These are phyloP conservation scores for Ferdinandea cuprea DNA, from an alignment of 2,888 invertebrate species.

Conservation along the genomic window DNA sequence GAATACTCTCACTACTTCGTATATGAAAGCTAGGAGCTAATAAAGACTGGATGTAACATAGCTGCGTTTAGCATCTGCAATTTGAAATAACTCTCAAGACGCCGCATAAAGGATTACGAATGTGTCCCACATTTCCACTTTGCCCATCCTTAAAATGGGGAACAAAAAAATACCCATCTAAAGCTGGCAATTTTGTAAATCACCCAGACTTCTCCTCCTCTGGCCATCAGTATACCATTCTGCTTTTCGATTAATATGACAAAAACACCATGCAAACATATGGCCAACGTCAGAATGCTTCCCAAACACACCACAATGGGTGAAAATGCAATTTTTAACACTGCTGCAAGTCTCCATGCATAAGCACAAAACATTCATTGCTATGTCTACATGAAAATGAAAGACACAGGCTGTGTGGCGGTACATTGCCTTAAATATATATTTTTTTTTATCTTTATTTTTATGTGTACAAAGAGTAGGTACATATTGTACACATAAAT, in stretches of 20 bases:
- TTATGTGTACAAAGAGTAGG: no score
- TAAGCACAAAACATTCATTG: background rate
- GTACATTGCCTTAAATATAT: no score
- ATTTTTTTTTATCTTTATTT: no score
- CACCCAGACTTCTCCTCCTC: background rate
- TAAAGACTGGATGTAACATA: no score
- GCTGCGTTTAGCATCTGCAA: background rate
- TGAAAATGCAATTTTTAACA: constrained; percentile 59
- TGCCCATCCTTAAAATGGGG: background rate
- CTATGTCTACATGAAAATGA: background rate
- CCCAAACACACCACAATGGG: constrained; percentile 32
- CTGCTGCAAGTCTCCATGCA: constrained; percentile 25
- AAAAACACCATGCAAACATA: constrained; percentile 42
- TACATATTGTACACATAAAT: background rate
- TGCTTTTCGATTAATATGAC: constrained; percentile 12
- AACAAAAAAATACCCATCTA: background rate
- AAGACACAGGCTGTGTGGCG: background rate
- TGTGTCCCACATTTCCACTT: background rate
- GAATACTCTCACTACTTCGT: no score
- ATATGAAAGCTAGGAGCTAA: no score
- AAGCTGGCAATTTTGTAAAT: constrained; percentile 4
- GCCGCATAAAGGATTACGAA: background rate
- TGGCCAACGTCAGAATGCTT: constrained; percentile 24
- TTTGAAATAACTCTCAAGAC: background rate
- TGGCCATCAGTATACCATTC: background rate